Evolutionary conservation across 1,140 invertebrate genomes (phyloP).

Genomic region (Physella acuta): DNA sequence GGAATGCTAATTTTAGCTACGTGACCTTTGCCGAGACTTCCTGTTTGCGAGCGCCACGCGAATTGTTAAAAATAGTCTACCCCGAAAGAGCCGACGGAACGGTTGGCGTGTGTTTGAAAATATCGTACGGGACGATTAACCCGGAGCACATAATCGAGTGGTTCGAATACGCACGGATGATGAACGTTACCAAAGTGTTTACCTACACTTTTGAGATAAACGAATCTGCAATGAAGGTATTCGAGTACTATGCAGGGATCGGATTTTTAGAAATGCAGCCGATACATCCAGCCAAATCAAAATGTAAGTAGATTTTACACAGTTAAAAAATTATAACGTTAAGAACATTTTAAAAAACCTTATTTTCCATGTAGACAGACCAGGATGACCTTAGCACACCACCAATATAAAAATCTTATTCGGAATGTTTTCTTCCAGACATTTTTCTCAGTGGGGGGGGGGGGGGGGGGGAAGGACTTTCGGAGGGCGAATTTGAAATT

Average conservation of each 20-base stretch:
- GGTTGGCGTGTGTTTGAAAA: constrained; percentile 19
- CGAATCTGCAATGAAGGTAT: not conserved
- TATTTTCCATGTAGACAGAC: too few relatives aligned
- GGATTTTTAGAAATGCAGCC: constrained; percentile 12
- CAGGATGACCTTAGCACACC: too few relatives aligned
- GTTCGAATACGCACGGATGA: constrained; percentile 16
- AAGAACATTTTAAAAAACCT: too few relatives aligned
- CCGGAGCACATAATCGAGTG: constrained; percentile 15
- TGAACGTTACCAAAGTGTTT: constrained; percentile 19
- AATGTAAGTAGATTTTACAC: constrained; percentile 18
- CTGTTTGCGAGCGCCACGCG: not conserved
- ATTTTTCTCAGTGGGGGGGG: too few relatives aligned
- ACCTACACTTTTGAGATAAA: constrained; percentile 7
- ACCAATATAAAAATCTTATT: too few relatives aligned
- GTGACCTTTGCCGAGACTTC: constrained; percentile 7
- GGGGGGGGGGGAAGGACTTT: too few relatives aligned
- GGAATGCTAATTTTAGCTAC: constrained; percentile 14
- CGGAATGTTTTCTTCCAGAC: too few relatives aligned
- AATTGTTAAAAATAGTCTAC: not conserved
- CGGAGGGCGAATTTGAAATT: too few relatives aligned
- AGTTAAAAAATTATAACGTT: too few relatives aligned
- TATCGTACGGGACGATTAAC: constrained; percentile 6
- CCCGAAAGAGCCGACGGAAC: not conserved
- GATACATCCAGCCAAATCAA: constrained; percentile 19
- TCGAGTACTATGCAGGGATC: constrained; percentile 10